Evolutionary conservation across 2,888 invertebrate genomes (phyloP).

Genomic region (Mimumesa dahlbomi): DNA sequence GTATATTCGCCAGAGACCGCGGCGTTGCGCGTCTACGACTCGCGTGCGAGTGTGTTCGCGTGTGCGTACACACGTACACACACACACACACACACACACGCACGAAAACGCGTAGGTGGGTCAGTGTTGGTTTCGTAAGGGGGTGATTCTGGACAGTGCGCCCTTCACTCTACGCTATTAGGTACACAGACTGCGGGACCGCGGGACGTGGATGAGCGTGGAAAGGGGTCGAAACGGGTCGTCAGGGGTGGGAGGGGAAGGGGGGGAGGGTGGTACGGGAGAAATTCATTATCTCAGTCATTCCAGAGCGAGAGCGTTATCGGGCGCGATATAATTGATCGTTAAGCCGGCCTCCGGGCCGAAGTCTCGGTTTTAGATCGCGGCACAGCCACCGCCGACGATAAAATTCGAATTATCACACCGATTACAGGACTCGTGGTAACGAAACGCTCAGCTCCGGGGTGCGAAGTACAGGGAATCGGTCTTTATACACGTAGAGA

Average conservation of each 20-base stretch:
- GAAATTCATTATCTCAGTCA: slow-evolving; percentile 76
- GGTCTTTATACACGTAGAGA: not conserved
- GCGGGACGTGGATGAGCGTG: slow-evolving; percentile 3
- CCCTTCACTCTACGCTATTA: slow-evolving; percentile 59
- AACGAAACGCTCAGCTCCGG: not conserved
- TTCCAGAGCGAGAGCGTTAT: slow-evolving; percentile 70
- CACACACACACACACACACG: too few species aligned
- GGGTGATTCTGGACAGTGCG: slow-evolving; percentile 66
- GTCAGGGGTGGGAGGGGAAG: slow-evolving; percentile 21
- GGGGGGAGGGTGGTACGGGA: slow-evolving; percentile 47
- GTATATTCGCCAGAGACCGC: too few species aligned
- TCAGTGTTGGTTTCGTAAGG: slow-evolving; percentile 47
- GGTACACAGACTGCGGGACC: slow-evolving; percentile 45
- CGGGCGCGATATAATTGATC: slow-evolving; percentile 73
- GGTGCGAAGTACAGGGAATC: not conserved
- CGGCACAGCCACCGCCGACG: slow-evolving; percentile 22
- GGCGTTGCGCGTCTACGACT: too few species aligned
- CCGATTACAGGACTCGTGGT: slow-evolving; percentile 32
- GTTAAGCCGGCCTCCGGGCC: slow-evolving; percentile 59
- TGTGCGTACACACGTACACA: too few species aligned
- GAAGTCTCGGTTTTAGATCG: slow-evolving; percentile 41
- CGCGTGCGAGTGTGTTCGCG: too few species aligned
- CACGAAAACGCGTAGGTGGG: slow-evolving; percentile 36
- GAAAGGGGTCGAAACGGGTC: slow-evolving; percentile 19
- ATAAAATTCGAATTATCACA: slow-evolving; percentile 42